phyloP scores from a whole-genome alignment of 2,113 vertebrate genomes.

The Heterotilapia buettikoferi region DNA sequence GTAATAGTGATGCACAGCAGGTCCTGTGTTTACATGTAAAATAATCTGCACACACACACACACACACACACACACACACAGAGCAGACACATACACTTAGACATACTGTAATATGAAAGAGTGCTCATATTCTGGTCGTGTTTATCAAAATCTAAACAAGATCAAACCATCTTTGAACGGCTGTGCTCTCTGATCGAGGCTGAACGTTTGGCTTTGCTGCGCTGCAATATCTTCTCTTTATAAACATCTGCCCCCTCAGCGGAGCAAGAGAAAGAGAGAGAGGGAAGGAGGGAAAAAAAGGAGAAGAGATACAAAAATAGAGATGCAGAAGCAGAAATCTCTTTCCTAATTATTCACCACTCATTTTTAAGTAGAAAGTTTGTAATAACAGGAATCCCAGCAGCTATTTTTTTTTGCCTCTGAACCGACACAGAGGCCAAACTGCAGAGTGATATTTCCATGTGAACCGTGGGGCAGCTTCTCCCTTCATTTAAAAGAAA shows the following conservation, averaged over 20 bases:
- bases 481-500: background rate
- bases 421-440: background rate
- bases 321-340: background rate
- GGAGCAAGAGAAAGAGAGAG: background rate
- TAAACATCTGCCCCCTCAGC: constrained; percentile 28
- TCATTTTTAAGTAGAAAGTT: constrained; percentile 5
- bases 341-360: constrained; percentile 21
- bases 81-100: background rate
- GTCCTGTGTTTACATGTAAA: constrained; percentile 32
- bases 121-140: constrained; percentile 3
- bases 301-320: background rate
- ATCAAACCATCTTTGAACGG: constrained; percentile 47
- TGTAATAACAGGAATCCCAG: background rate
- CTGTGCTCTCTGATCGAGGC: constrained; percentile 21
- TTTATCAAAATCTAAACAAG: constrained; percentile 50
- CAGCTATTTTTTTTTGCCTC: background rate
- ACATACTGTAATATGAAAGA: background rate
- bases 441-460: background rate
- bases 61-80: background rate
- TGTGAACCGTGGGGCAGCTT: background rate
- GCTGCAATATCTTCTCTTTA: background rate
- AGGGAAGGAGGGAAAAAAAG: background rate
- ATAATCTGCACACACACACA: background rate
- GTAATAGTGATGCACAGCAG: constrained; percentile 48
- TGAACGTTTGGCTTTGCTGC: constrained; percentile 10